A percentile compares a stretch with the other conserved stretches of the same genome.
phyloP scores from a whole-genome alignment of 2,113 vertebrate genomes.

The Saguinus imperator region DNA sequence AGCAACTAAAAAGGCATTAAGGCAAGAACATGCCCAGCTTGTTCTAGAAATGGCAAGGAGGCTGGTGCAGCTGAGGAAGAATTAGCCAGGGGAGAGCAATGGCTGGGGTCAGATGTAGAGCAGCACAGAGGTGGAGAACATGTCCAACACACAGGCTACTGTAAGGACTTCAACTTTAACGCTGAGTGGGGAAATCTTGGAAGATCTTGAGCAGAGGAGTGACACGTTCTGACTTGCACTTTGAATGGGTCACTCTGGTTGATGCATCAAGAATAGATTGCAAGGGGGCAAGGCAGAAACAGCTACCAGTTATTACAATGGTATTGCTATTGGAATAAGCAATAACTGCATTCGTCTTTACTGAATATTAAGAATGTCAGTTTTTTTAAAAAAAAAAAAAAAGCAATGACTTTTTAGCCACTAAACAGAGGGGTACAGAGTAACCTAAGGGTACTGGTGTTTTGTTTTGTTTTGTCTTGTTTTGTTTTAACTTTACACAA shows the following conservation, averaged over 20 bases:
- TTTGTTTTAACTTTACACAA: slow-evolving; percentile 5
- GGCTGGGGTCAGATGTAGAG: neutral
- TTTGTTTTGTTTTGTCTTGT: too few relatives aligned
- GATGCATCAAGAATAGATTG: neutral
- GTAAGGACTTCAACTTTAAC: neutral
- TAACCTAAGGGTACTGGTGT: neutral
- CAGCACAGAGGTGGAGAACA: neutral
- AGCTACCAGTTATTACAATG: neutral
- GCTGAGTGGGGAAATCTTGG: neutral
- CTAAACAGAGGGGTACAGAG: neutral
- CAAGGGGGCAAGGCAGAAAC: neutral
- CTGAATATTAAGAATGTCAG: neutral
- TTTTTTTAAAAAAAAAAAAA: neutral
- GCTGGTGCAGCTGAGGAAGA: neutral
- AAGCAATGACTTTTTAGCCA: neutral
- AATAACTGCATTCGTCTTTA: neutral
- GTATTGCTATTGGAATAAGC: neutral
- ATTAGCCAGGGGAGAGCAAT: neutral
- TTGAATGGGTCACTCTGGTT: neutral
- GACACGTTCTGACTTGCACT: neutral
- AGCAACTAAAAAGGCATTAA: neutral
- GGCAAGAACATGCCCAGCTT: too few relatives aligned
- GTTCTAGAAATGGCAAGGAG: neutral
- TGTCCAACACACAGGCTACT: neutral
- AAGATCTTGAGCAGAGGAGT: neutral